Percentiles rank a stretch among this genome's conserved stretches.
phyloP scores from a whole-genome alignment of 2,113 vertebrate genomes.

The Bubalus kerabau region DNA sequence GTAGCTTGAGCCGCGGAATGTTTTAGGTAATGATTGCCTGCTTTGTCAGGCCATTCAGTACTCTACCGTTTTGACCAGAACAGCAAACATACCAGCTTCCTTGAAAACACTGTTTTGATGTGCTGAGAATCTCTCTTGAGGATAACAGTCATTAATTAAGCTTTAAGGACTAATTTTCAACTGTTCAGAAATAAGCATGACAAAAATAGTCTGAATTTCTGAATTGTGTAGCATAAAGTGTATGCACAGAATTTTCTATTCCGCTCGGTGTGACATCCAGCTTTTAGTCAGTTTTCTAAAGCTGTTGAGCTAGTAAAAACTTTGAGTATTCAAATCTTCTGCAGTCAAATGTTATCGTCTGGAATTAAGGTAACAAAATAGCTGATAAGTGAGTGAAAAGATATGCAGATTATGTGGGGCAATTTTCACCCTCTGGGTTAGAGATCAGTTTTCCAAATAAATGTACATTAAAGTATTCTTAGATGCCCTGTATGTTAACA shows the following conservation, averaged over 20 bases:
- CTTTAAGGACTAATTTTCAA: not conserved
- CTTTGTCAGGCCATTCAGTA: not conserved
- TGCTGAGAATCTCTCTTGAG: not conserved
- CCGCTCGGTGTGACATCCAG: not conserved
- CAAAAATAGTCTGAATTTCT: not conserved
- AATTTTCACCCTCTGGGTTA: not conserved
- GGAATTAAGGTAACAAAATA: slow-evolving; percentile 20
- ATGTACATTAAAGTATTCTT: not conserved
- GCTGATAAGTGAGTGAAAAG: not conserved
- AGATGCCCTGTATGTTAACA: not conserved
- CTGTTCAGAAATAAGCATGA: not conserved
- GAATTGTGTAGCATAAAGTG: not conserved
- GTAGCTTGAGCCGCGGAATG: not conserved
- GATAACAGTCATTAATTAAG: not conserved
- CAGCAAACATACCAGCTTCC: not conserved
- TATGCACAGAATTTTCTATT: not conserved
- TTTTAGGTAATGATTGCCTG: not conserved
- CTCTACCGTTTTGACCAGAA: not conserved
- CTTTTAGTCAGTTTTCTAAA: slow-evolving; percentile 10
- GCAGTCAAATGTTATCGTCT: not conserved
- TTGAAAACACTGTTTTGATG: not conserved
- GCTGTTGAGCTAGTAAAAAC: not conserved
- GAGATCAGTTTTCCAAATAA: not conserved
- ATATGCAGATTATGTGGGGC: not conserved
- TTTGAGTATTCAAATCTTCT: not conserved